phyloP scores from a whole-genome alignment of 2,113 vertebrate species.

The Brienomyrus brachyistius region DNA sequence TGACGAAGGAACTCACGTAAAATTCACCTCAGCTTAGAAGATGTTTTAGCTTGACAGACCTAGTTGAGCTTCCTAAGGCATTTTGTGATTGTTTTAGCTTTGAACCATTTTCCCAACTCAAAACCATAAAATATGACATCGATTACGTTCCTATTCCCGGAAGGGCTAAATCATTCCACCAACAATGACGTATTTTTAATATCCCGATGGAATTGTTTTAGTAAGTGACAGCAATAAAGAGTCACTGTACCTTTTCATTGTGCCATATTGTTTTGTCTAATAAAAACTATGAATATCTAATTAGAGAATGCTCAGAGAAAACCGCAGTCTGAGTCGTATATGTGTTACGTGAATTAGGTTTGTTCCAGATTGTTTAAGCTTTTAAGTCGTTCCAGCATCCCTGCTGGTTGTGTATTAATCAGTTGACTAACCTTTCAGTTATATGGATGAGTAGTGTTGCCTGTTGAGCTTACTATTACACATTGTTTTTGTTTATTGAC shows the following conservation, averaged over 20 bases:
- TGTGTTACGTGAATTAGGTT: not conserved
- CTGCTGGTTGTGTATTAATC: not conserved
- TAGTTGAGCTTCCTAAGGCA: not conserved
- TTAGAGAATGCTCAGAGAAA: not conserved
- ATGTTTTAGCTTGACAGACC: not conserved
- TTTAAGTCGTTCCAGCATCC: not conserved
- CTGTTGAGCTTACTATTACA: not conserved
- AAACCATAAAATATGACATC: slow-evolving; percentile 1
- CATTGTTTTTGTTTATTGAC: not conserved
- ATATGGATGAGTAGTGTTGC: not conserved
- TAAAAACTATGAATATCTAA: not conserved
- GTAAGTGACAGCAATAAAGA: not conserved
- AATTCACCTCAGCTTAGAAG: not conserved
- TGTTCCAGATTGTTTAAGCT: not conserved
- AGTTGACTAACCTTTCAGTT: not conserved
- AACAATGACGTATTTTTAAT: slow-evolving; percentile 6
- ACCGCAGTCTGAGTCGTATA: not conserved
- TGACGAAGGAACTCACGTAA: not conserved
- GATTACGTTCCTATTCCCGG: not conserved
- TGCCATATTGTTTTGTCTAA: not conserved
- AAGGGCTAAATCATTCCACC: not conserved
- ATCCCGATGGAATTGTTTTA: slow-evolving; percentile 5
- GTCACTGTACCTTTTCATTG: slow-evolving; percentile 1
- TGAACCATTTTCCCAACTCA: not conserved
- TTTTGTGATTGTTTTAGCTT: slow-evolving; percentile 5